A percentile compares a stretch with the other conserved stretches of the same genome.
phyloP scores from a whole-genome alignment of 2,888 invertebrate genomes.

The Serrognathus titanus region DNA sequence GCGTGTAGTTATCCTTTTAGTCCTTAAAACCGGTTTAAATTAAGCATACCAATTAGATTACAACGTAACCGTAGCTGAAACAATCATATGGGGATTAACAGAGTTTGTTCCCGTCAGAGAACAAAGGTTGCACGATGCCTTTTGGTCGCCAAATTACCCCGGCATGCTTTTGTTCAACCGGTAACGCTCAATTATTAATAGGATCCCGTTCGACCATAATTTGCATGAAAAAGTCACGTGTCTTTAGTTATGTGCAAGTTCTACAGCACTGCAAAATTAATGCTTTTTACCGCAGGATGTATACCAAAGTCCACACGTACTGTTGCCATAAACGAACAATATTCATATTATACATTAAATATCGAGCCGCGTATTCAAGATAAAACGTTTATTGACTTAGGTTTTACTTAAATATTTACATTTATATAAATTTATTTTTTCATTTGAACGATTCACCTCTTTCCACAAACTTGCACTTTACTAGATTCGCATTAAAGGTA shows the following conservation, averaged over 20 bases:
- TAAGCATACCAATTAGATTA: constrained; percentile 31
- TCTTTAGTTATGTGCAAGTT: constrained; percentile 2
- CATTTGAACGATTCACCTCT: too few relatives aligned
- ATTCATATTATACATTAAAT: too few relatives aligned
- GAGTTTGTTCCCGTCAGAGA: constrained; percentile 28
- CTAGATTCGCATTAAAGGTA: too few relatives aligned
- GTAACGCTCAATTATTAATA: constrained; percentile 16
- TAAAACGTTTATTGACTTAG: too few relatives aligned
- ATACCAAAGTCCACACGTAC: too few relatives aligned
- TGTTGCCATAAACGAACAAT: too few relatives aligned
- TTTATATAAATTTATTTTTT: too few relatives aligned
- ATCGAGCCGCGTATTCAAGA: too few relatives aligned
- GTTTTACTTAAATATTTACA: too few relatives aligned
- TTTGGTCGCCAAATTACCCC: constrained; percentile 17
- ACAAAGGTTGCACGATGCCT: constrained; percentile 29
- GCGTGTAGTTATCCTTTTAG: constrained; percentile 31
- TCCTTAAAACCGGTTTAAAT: constrained; percentile 30
- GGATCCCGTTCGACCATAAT: constrained; percentile 12
- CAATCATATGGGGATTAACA: constrained; percentile 28
- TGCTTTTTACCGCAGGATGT: too few relatives aligned
- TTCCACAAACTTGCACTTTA: too few relatives aligned
- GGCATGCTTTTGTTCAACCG: constrained; percentile 16
- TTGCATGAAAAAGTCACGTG: constrained; percentile 14
- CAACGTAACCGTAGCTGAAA: constrained; percentile 27
- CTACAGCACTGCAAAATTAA: background rate